A percentile compares a stretch with the other conserved stretches of the same genome.
These are phyloP conservation scores for Salvator merianae DNA, from an alignment of 2,113 vertebrate genomes.

Conservation along the genomic window DNA sequence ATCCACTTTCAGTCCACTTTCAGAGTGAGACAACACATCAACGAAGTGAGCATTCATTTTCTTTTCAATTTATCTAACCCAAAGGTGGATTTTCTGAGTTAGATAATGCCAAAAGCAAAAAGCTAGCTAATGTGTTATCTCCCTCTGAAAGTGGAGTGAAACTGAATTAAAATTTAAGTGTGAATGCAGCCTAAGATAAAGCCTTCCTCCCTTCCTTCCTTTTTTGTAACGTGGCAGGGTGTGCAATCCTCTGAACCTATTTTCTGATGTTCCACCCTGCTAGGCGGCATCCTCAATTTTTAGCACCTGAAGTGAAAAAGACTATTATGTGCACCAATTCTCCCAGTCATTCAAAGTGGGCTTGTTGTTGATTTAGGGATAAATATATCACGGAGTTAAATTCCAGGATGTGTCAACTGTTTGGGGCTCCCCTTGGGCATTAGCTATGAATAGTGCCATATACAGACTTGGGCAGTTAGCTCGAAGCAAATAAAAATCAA, in stretches of 20 bases:
- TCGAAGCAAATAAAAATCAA: neutral
- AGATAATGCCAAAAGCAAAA: no score
- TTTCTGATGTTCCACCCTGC: neutral
- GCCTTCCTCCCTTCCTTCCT: no score
- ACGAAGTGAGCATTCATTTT: no score
- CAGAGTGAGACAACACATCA: no score
- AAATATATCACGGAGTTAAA: slow-evolving; percentile 16
- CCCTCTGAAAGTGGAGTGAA: no score
- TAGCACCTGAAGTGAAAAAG: slow-evolving; percentile 1
- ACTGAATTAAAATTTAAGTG: no score
- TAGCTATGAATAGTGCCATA: slow-evolving; percentile 10
- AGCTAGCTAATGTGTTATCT: no score
- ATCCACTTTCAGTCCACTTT: no score
- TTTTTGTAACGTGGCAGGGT: neutral
- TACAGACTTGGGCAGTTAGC: neutral
- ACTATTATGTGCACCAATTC: neutral
- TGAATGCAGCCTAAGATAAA: no score
- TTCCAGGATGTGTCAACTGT: neutral
- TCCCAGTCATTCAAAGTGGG: neutral
- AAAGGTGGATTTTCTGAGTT: no score
- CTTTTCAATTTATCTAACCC: no score
- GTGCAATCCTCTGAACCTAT: neutral
- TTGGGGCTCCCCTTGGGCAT: neutral
- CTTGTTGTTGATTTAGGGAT: slow-evolving; percentile 6
- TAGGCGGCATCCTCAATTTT: neutral